Base-by-base conservation (phyloP, 1,140 invertebrate species). In the Oncopodura yosiiana region DNA sequence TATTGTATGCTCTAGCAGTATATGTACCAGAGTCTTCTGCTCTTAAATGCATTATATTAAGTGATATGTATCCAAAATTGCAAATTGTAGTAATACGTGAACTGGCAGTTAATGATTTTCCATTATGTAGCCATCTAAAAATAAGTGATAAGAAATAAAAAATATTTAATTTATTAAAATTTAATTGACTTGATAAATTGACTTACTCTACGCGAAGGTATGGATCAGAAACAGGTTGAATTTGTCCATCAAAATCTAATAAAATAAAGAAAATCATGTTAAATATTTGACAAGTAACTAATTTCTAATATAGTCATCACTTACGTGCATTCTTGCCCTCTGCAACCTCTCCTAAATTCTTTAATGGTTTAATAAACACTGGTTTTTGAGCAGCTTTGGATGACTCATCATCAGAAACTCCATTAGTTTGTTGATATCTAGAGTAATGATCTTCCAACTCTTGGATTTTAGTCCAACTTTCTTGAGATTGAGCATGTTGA, bases 131-230 rank as follows among this genome's bases (percentile, higher is more conserved):
- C 9, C 27, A 21, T 46, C 3, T 12, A 12, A 51, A 4, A 46
- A 45, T 12, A 18, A 42, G 21, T 36, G 27, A 36, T 12, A 19
- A 51, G 34, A 21, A 30, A 19, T 46, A 41, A 55, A 38, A 39
- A 62, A 50, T 45, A 23, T 26, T 5, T 21, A 27, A 9, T 11
- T 70, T 65, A 78, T 91, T 95, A 70, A 86, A 83, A 75, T 87
- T 93, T 63, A 94, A 88, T 38, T 87, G 79, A 70, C 80, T 81
- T 64, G 91, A 93, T 81, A 99, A 92, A 74, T 94, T 93, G 73
- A 87, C 93, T 94, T 94, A 99, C 73, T 98, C 93, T 64, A 98
- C 88, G 74, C 84, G 84, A 93, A 98, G 96, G 19, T 87, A 90
- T 16, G 93, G 90, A 71, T 98, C 94, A 65, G 89, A 93, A 26